phyloP scores from a whole-genome alignment of 2,888 invertebrate species.

The Onthophagus sagittarius region DNA sequence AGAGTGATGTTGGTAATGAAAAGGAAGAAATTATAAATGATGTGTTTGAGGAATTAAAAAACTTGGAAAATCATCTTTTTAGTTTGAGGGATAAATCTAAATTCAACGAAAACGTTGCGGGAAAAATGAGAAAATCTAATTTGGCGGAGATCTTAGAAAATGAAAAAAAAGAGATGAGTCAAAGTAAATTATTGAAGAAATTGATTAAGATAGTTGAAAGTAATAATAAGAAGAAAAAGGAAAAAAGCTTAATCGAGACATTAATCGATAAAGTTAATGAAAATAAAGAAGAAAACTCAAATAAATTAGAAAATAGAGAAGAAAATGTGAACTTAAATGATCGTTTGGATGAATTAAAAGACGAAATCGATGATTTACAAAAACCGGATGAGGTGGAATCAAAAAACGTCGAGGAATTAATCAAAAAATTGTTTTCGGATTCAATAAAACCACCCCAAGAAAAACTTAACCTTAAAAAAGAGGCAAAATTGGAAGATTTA shows the following conservation, averaged over 20 bases:
- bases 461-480: slow-evolving; percentile 16
- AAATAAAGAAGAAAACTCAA: too few species aligned
- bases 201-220: slow-evolving; percentile 1
- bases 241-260: background rate
- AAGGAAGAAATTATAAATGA: background rate
- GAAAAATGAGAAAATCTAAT: background rate
- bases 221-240: slow-evolving; percentile 1
- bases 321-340: slow-evolving; percentile 5
- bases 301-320: slow-evolving; percentile 19
- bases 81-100: background rate
- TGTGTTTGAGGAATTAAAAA: background rate
- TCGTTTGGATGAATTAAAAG: slow-evolving; percentile 34
- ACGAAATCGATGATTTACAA: slow-evolving; percentile 36
- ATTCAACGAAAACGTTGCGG: background rate
- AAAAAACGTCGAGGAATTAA: slow-evolving; percentile 12
- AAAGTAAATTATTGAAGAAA: background rate
- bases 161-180: slow-evolving; percentile 3
- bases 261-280: background rate
- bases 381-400: slow-evolving; percentile 32
- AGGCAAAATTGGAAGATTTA: slow-evolving; percentile 18
- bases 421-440: slow-evolving; percentile 19
- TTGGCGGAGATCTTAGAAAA: background rate
- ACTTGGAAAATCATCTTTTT: background rate
- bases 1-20: background rate
- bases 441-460: slow-evolving; percentile 12